A percentile compares a stretch with the other conserved stretches of the same genome.
phyloP scores from a whole-genome alignment of 2,888 invertebrate genomes.

The Drosophila mimica region DNA sequence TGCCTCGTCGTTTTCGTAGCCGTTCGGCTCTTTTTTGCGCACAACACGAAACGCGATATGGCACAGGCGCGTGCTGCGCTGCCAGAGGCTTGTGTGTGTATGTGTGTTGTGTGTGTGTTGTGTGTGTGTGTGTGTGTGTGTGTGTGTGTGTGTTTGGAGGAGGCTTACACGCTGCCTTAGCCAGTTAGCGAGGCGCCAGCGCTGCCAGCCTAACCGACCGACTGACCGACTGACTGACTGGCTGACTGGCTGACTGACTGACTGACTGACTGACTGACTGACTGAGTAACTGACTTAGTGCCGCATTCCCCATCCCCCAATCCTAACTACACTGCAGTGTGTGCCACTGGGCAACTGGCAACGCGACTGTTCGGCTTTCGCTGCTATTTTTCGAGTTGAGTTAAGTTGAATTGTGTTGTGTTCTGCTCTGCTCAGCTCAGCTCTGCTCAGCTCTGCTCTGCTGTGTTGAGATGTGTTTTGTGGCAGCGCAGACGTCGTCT shows the following conservation, averaged over 20 bases:
- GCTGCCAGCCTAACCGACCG: slow-evolving; percentile 28
- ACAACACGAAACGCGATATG: slow-evolving; percentile 75
- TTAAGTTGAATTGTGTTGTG: slow-evolving; percentile 73
- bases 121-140: neutral
- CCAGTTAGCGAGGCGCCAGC: slow-evolving; percentile 76
- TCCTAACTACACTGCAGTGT: neutral
- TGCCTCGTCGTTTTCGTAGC: slow-evolving; percentile 47
- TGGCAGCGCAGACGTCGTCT: slow-evolving; percentile 67
- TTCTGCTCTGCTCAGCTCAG: slow-evolving; percentile 26
- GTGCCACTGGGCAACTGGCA: slow-evolving; percentile 5
- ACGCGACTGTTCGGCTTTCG: slow-evolving; percentile 37
- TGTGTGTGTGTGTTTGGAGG: slow-evolving; percentile 2
- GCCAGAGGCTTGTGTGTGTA: slow-evolving; percentile 34
- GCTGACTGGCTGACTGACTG: too few species aligned
- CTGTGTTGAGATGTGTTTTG: slow-evolving; percentile 58
- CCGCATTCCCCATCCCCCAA: neutral
- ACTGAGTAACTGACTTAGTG: slow-evolving; percentile 34
- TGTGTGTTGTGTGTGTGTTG: neutral
- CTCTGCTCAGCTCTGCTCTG: slow-evolving; percentile 17
- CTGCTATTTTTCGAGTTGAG: slow-evolving; percentile 64
- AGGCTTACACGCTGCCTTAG: slow-evolving; percentile 51
- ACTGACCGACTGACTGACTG: slow-evolving; percentile 39
- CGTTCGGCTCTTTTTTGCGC: slow-evolving; percentile 76
- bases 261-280: slow-evolving; percentile 33
- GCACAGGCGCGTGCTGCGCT: slow-evolving; percentile 70